These are phyloP conservation scores for Gambusia holbrooki DNA, from an alignment of 2,113 vertebrate genomes.

Conservation along the genomic window DNA sequence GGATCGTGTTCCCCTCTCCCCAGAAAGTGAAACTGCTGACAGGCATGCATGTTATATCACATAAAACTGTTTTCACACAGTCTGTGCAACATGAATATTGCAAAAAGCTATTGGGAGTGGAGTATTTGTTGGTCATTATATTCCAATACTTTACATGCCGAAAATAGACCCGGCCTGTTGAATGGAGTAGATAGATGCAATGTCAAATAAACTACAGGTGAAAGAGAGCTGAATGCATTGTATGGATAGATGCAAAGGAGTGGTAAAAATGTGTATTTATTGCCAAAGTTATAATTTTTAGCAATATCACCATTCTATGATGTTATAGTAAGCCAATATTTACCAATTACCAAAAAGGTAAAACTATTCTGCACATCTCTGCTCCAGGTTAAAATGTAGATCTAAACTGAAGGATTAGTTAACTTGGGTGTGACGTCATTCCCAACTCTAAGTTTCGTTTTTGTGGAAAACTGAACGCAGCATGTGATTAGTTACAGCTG, in stretches of 20 bases:
- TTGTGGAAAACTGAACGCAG: too few species aligned
- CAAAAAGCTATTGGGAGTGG: background rate
- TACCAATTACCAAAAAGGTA: background rate
- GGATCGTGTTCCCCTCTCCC: background rate
- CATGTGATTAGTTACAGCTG: conserved; percentile 32
- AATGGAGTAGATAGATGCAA: background rate
- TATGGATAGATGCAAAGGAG: background rate
- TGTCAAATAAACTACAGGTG: background rate
- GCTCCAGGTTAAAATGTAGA: background rate
- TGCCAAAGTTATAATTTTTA: background rate
- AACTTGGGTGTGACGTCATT: too few species aligned
- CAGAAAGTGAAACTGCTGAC: background rate
- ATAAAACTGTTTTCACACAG: background rate
- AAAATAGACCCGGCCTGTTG: background rate
- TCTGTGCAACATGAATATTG: background rate
- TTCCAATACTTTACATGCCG: background rate
- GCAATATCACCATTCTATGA: background rate
- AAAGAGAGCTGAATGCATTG: background rate
- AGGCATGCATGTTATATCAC: background rate
- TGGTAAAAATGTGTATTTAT: background rate
- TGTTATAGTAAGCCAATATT: conserved; percentile 4
- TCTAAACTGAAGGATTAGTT: background rate
- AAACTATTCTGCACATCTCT: background rate
- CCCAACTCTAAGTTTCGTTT: too few species aligned
- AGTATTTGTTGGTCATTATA: background rate